Base-by-base conservation (phyloP, 2,888 invertebrate genomes). In the Lacanobia wlatinum region DNA sequence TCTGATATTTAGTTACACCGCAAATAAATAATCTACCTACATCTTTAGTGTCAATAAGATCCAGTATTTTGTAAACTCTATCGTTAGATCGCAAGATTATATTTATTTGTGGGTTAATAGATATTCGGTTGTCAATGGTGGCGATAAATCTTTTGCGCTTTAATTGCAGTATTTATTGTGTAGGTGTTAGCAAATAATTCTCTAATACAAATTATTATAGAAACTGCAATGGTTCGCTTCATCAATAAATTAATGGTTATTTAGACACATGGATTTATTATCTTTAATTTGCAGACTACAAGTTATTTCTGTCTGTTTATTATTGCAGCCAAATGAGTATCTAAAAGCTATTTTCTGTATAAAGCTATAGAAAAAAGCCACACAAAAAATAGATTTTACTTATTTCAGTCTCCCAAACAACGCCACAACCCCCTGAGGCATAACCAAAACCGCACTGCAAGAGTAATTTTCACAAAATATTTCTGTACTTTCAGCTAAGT, bases 401-500 rank as follows among this genome's bases (percentile, higher is more conserved):
- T 23, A 14, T 21, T 60, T 52, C 12, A 28, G 40, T 21, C 12
- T 46, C 5, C 14, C 5, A 12, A 58, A 59, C 40, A 23, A 23
- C 2, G 12, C 34, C 18, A 12, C 56, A 53, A 18, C 14, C 34
- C 40, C 34, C 43, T n/a, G 50, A 43, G 68, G 53, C 50, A 23
- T 50, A 21, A 34, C 50, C 12, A n/a, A 70, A 62, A 58, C 58
- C 40, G 18, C 64, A 53, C 59, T 28, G 67, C 66, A 80, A 82
- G 80, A 82, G 80, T 78, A 82, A 84, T 81, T 78, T 67, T 80
- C 70, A 65, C 70, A 66, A 78, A 76, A 77, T 76, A 84, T 84
- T 83, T 81, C 73, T 73, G 75, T 78, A 65, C 79, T 85, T 87
- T 84, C 86, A 85, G 84, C 78, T 56, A 86, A 89, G 87, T 92